Percentiles rank a stretch among this genome's conserved stretches.
Conservation (phyloP, 2,113 vertebrate genomes). For the Orycteropus afer region DNA sequence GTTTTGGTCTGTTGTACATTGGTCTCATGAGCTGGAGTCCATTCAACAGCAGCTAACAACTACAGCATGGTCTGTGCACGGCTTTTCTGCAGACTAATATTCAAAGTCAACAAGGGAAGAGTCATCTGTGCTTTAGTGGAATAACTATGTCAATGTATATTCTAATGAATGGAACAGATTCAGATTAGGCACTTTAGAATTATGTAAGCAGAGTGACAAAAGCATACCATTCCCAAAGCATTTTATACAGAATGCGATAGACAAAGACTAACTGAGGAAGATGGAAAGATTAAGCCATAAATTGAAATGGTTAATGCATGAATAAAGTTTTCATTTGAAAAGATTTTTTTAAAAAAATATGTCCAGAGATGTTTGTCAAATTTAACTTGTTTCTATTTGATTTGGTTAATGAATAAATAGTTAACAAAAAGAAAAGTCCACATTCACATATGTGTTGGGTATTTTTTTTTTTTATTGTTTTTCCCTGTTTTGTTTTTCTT, state of each 20-base stretch:
- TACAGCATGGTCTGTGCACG: neutral
- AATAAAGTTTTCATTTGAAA: neutral
- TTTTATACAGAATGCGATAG: conserved; percentile 4
- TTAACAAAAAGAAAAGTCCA: neutral
- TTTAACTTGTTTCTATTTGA: neutral
- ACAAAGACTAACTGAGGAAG: neutral
- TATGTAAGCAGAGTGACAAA: neutral
- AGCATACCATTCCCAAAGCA: neutral
- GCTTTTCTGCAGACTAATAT: neutral
- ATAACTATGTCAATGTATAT: neutral
- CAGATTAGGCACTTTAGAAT: neutral
- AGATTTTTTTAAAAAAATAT: conserved; percentile 31
- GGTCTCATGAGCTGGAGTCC: neutral
- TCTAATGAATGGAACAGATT: neutral
- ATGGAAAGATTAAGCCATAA: neutral
- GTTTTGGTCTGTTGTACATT: neutral
- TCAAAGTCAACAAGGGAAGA: neutral
- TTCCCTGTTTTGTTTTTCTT: neutral
- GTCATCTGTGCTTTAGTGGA: neutral
- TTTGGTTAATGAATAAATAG: neutral
- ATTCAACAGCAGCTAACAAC: neutral
- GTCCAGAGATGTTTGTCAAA: neutral
- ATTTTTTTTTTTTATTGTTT: conserved; percentile 25
- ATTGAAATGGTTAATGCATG: neutral
- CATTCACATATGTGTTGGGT: neutral